A percentile compares a stretch with the other conserved stretches of the same genome.
Evolutionary conservation across 2,797 vertebrate species (phyloP).

Genomic region (Tragopan temminckii): DNA sequence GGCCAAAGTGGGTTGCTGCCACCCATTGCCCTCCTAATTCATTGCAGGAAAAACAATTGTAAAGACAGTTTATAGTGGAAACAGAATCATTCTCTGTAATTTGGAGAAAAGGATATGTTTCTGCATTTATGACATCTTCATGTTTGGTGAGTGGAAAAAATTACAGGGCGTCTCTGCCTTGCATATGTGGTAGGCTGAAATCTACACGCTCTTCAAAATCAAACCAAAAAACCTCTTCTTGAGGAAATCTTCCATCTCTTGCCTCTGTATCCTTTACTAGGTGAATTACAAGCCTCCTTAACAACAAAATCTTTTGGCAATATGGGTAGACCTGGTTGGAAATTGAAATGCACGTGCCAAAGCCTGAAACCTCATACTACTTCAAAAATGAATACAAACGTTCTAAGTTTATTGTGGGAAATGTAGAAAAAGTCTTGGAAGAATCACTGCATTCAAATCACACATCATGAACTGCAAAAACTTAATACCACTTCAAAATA

Average conservation of each 20-base stretch:
- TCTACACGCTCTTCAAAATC: not conserved
- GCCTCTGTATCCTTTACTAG: not conserved
- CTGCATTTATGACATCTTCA: slow-evolving; percentile 47
- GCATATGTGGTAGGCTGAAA: slow-evolving; percentile 32
- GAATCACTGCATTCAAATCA: not conserved
- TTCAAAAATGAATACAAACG: rapidly evolving
- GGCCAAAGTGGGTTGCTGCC: slow-evolving; percentile 54
- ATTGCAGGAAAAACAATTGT: slow-evolving; percentile 49
- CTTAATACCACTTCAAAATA: not conserved
- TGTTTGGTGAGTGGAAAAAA: slow-evolving; percentile 47
- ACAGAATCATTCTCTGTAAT: slow-evolving; percentile 56
- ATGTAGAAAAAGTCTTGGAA: not conserved
- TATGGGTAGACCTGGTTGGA: not conserved
- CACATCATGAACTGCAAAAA: not conserved
- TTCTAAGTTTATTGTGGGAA: not conserved
- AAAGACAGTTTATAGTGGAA: slow-evolving; percentile 41
- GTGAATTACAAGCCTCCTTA: not conserved
- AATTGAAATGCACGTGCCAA: not conserved
- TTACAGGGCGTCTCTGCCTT: slow-evolving; percentile 41
- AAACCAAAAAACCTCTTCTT: slow-evolving; percentile 3
- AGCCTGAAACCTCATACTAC: not conserved
- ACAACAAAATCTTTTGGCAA: not conserved
- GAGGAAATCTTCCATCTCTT: slow-evolving; percentile 15
- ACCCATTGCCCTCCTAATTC: slow-evolving; percentile 68
- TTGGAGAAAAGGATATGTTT: slow-evolving; percentile 61